A percentile compares a stretch with the other conserved stretches of the same genome.
These are phyloP conservation scores for Brachionus rubens DNA, from an alignment of 1,140 invertebrate species.

Conservation along the genomic window DNA sequence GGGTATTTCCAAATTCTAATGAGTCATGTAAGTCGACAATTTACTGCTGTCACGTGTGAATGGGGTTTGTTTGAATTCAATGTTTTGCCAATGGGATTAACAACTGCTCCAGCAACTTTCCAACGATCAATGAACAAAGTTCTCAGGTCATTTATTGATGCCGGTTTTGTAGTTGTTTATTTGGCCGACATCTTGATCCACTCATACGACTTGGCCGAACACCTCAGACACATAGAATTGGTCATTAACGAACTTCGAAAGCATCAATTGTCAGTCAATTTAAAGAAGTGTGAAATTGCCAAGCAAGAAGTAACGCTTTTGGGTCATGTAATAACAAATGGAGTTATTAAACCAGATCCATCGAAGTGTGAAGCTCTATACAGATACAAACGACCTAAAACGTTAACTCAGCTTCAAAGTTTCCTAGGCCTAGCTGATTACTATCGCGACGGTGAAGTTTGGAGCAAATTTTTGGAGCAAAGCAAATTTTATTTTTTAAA, in stretches of 20 bases:
- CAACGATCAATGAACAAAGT: constrained; percentile 61
- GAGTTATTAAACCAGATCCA: constrained; percentile 47
- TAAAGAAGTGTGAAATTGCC: constrained; percentile 15
- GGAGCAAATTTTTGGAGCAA: too few species aligned
- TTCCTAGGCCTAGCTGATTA: constrained; percentile 47
- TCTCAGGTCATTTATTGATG: constrained; percentile 7
- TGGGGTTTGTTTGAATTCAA: constrained; percentile 54
- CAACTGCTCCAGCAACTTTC: constrained; percentile 60
- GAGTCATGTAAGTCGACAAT: too few species aligned
- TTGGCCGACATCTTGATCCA: constrained; percentile 36
- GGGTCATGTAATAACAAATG: constrained; percentile 47
- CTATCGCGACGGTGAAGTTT: too few species aligned
- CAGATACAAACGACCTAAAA: constrained; percentile 46
- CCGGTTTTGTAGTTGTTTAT: constrained; percentile 18
- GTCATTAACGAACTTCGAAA: not conserved
- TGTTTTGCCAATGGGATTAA: constrained; percentile 60
- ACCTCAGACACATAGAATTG: constrained; percentile 16
- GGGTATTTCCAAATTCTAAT: too few species aligned
- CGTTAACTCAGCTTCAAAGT: constrained; percentile 44
- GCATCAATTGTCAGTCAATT: not conserved
- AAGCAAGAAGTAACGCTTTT: constrained; percentile 29
- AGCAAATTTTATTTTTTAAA: too few species aligned
- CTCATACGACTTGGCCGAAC: not conserved
- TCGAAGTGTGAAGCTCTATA: constrained; percentile 37
- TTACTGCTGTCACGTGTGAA: too few species aligned